Evolutionary conservation across 2,113 vertebrate genomes (phyloP), one percentile per base, ranked within the genome.

Genomic region (Puma concolor): DNA sequence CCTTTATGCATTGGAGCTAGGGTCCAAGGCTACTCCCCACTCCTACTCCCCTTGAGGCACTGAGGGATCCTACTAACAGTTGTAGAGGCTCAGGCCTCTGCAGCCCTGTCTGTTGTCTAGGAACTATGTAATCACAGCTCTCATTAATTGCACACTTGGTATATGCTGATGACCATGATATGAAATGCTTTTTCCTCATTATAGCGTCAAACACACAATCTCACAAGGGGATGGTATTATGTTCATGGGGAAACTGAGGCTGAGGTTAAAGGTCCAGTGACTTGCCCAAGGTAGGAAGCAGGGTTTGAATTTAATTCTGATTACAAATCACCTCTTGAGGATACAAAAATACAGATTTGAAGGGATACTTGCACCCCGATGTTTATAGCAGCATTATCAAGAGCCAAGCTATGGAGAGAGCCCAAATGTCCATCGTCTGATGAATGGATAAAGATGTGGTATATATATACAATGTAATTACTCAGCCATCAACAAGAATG

Each of bases 181-280:
- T 0, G 1, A 88, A n/a, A 17, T 14, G 17, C 13, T 12, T 54
- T 31, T 5, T 23, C 27, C 16, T 85, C 74, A 13, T 7, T 4
- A 48, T 1, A 27, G 33, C 27, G 64, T 1, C 0, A 0, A 38
- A 14, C 54, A 27, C 17, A 25, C 14, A 33, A 5, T 0, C 69
- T 67, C 60, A 48, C 54, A 21, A 82, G 81, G 31, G 57, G 77
- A 23, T 50, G 31, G 77, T 38, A 27, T 67, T 38, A 64, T 54
- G 57, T 71, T 14, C 7, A 21, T 9, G 33, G 66, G 72, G 54
- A 95, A 90, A 79, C 80, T 57, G 81, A 60, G 85, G 92, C 89
- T 14, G 17, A 9, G 77, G 33, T 67, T 31, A 44, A 79, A 60
- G 19, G 2, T 7, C 67, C 72, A 31, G 33, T 27, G 83, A 54